Base-by-base conservation (phyloP, 2,113 vertebrate species). In the Zootoca vivipara region DNA sequence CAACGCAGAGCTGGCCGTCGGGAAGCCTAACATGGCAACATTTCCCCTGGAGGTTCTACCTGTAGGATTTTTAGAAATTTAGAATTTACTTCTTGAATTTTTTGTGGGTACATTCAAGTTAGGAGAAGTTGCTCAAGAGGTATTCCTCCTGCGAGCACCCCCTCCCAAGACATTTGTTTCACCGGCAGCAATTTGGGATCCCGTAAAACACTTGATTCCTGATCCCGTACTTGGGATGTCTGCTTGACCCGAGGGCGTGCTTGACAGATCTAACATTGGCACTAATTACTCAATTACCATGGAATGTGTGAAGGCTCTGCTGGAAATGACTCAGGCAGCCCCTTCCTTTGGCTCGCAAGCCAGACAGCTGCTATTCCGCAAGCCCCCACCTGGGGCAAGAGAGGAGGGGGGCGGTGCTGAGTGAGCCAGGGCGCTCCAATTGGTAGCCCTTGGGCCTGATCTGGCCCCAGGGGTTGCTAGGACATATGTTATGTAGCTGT, bases 261-360 rank as follows among this genome's bases (percentile, higher is more conserved):
- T 75, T 87, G 86, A 35, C 5, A 83, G 70, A 33, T 42, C 1
- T 62, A 69, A 58, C 69, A 90, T 92, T 87, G 33, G 10, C 90
- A 93, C 92, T 95, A 94, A 95, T 95, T 85, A 93, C 94, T 95
- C 96, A 96, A 96, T 96, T 96, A 93, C 91, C 89, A 88, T 82
- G 93, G 82, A 78, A 94, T 94, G 94, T 87, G 83, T 52, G 89
- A 89, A 89, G 5, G 3, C 80, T 85, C 30, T 0, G 81, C 15
- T 91, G 35, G 84, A 78, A 89, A 89, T 87, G 78, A 91, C 92
- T 93, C n/a, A 26, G 85, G 86, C 73, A 89, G 69, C 78, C 26
- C 24, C n/a, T 58, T 26, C 52, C 38, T 30, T 64, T 85, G 70
- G 83, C 83, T 58, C 5, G 8, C 12, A 1, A 3, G 5, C 26